Evolutionary conservation across 2,113 vertebrate genomes (phyloP).

Genomic region (Peromyscus maniculatus): DNA sequence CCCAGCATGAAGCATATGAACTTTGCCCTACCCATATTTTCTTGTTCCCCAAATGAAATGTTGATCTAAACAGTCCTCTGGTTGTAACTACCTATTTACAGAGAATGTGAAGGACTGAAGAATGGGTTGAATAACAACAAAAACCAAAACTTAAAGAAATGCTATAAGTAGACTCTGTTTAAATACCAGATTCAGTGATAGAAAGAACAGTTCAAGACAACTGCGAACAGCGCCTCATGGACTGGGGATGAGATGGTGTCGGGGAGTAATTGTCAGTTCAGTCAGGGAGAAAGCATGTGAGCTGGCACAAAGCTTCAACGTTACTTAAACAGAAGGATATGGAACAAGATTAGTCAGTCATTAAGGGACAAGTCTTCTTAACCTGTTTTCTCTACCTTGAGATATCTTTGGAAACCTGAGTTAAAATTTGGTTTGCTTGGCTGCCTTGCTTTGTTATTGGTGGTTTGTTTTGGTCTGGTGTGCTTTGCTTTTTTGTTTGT

Average conservation of each 20-base stretch:
- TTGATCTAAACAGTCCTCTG: neutral
- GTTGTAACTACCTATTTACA: conserved; percentile 5
- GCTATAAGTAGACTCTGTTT: neutral
- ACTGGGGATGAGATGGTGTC: neutral
- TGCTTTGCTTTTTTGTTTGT: neutral
- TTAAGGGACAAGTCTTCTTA: neutral
- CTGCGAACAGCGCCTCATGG: neutral
- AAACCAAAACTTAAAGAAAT: neutral
- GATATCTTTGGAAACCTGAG: neutral
- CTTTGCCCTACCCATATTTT: neutral
- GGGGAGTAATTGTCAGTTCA: neutral
- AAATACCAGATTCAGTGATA: neutral
- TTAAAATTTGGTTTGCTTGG: neutral
- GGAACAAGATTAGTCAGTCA: conserved; percentile 8
- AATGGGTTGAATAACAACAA: conserved; percentile 22
- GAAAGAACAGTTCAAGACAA: conserved; percentile 27
- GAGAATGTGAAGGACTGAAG: neutral
- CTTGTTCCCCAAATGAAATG: neutral
- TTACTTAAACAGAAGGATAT: conserved; percentile 40
- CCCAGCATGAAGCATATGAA: neutral
- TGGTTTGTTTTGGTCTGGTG: neutral
- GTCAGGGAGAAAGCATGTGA: neutral
- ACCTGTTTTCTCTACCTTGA: neutral
- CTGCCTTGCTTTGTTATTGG: neutral
- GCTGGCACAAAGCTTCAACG: neutral